Percentiles rank a stretch among this genome's conserved stretches.
Conservation (phyloP, 2,888 invertebrate genomes). For the Acleris sparsana region DNA sequence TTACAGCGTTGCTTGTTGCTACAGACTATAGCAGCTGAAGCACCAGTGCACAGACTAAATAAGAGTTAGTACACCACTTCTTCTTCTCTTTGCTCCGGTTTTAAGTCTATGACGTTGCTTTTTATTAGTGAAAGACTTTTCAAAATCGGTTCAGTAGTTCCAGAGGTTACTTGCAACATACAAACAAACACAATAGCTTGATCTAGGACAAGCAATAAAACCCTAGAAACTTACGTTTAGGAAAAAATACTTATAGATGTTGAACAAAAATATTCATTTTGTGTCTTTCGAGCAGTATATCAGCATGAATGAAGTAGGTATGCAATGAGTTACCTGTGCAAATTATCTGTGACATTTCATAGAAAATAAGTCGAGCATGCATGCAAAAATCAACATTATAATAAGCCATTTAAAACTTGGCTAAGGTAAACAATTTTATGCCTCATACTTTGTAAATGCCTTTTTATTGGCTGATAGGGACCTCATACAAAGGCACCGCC, state of each 20-base stretch:
- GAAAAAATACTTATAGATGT: too few species aligned
- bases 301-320: background rate
- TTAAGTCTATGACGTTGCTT: background rate
- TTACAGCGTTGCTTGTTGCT: slow-evolving; percentile 5
- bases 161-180: too few species aligned
- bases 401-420: slow-evolving; percentile 34
- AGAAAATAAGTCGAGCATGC: slow-evolving; percentile 21
- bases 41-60: too few species aligned
- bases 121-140: too few species aligned
- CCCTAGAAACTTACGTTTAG: too few species aligned
- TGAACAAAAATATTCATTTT: too few species aligned
- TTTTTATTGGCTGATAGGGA: slow-evolving; percentile 44
- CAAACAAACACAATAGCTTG: too few species aligned
- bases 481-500: slow-evolving; percentile 51
- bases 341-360: background rate
- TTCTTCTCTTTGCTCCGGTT: background rate
- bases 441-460: slow-evolving; percentile 48
- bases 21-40: slow-evolving; percentile 5
- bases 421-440: slow-evolving; percentile 35
- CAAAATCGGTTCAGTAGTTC: too few species aligned
- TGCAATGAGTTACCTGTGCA: slow-evolving; percentile 1
- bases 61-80: too few species aligned
- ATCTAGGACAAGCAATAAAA: too few species aligned
- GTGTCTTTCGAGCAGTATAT: too few species aligned
- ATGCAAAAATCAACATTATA: slow-evolving; percentile 33